These are phyloP conservation scores for Poeciliopsis retropinna DNA, from an alignment of 2,113 vertebrate genomes.

Conservation along the genomic window DNA sequence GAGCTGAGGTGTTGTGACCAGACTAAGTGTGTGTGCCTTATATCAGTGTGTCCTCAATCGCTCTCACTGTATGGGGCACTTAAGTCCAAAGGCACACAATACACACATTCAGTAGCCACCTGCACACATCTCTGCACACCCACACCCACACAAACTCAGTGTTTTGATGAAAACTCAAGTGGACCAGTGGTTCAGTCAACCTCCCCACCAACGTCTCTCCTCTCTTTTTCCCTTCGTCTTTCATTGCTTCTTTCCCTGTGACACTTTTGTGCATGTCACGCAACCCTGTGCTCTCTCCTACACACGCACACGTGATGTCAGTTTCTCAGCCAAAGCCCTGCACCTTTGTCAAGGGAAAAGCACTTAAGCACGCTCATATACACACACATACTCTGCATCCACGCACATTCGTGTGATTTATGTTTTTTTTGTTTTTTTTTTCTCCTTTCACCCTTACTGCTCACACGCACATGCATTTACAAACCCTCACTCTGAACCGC, in stretches of 20 bases:
- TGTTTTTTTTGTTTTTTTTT: slow-evolving; percentile 1
- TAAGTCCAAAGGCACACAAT: slow-evolving; percentile 55
- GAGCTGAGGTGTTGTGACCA: slow-evolving; percentile 72
- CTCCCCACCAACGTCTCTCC: slow-evolving; percentile 28
- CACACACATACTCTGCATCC: slow-evolving; percentile 43
- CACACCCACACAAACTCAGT: slow-evolving; percentile 31
- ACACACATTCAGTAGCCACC: slow-evolving; percentile 26
- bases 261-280: slow-evolving; percentile 72
- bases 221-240: slow-evolving; percentile 43
- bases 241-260: slow-evolving; percentile 55
- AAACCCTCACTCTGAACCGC: slow-evolving; percentile 35
- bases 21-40: slow-evolving; percentile 74
- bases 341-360: slow-evolving; percentile 65
- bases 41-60: slow-evolving; percentile 78
- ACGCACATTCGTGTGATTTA: slow-evolving; percentile 50
- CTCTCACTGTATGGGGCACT: slow-evolving; percentile 74
- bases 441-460: neutral
- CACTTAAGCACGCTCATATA: slow-evolving; percentile 62
- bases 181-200: slow-evolving; percentile 61
- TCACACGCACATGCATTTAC: slow-evolving; percentile 22
- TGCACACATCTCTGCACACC: slow-evolving; percentile 35
- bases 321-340: slow-evolving; percentile 58
- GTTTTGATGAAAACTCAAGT: slow-evolving; percentile 71
- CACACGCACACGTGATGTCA: slow-evolving; percentile 41
- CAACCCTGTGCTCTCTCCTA: slow-evolving; percentile 56